Conservation (phyloP, 2,113 vertebrate genomes). For the Acanthisitta chloris region DNA sequence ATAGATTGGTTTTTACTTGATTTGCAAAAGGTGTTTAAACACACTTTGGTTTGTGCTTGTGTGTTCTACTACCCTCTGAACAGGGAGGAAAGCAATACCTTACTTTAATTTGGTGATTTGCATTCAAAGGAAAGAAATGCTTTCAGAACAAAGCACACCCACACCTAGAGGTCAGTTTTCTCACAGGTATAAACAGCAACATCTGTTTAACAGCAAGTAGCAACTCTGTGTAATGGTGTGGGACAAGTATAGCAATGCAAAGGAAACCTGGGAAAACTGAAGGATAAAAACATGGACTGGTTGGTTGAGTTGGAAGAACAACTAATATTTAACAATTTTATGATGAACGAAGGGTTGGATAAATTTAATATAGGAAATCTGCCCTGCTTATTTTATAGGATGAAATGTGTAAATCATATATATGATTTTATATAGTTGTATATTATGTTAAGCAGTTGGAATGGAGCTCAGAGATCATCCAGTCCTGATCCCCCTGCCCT, state of each 20-base stretch:
- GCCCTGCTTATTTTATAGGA: background rate
- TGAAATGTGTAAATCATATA: background rate
- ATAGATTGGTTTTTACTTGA: background rate
- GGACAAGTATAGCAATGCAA: background rate
- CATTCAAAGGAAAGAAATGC: background rate
- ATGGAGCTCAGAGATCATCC: no score
- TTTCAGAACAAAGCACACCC: background rate
- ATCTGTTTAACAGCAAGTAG: slow-evolving; percentile 16
- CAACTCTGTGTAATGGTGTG: background rate
- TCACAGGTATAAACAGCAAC: background rate
- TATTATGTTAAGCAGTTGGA: no score
- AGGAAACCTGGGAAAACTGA: background rate
- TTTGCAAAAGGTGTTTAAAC: slow-evolving; percentile 33
- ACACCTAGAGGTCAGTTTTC: slow-evolving; percentile 1
- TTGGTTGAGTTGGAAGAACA: background rate
- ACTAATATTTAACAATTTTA: background rate
- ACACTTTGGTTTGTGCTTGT: background rate
- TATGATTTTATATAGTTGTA: background rate
- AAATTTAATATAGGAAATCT: background rate
- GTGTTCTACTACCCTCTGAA: background rate
- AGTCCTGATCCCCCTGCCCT: no score
- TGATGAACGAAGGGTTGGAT: background rate
- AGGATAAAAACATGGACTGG: background rate
- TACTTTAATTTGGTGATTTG: slow-evolving; percentile 8
- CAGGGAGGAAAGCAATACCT: background rate